Evolutionary conservation across 2,797 vertebrate species (phyloP).

Genomic region (Sylvia borin): DNA sequence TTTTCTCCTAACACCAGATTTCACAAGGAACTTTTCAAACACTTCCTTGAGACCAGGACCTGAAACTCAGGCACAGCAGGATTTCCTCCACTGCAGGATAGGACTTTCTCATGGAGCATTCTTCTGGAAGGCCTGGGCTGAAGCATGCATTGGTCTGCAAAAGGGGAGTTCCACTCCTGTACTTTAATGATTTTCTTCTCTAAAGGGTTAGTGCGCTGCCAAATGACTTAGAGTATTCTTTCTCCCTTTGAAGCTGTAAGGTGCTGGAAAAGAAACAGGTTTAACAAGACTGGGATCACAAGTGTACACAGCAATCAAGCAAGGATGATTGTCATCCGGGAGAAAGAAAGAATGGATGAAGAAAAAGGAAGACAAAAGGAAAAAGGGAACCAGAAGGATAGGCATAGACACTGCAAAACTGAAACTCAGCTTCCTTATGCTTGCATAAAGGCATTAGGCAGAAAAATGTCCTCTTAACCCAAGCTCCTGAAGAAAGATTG

Average conservation of each 20-base stretch:
- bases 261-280: not conserved
- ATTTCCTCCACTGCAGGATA: not conserved
- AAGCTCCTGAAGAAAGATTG: not conserved
- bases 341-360: not conserved
- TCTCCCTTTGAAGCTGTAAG: not conserved
- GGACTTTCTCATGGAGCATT: not conserved
- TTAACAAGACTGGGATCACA: not conserved
- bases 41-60: not conserved
- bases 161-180: not conserved
- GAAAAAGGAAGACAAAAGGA: not conserved
- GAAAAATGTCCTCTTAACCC: not conserved
- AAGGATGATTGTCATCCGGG: not conserved
- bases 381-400: not conserved
- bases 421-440: not conserved
- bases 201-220: not conserved
- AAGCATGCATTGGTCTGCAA: not conserved
- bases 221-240: not conserved
- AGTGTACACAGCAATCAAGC: not conserved
- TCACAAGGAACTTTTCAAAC: not conserved
- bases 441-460: not conserved
- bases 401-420: not conserved
- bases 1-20: not conserved
- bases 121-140: not conserved
- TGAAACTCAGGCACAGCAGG: not conserved
- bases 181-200: not conserved